Evolutionary conservation across 2,113 vertebrate species (phyloP), one percentile per base, ranked within the genome.

Genomic region (Speoplatyrhinus poulsoni): DNA sequence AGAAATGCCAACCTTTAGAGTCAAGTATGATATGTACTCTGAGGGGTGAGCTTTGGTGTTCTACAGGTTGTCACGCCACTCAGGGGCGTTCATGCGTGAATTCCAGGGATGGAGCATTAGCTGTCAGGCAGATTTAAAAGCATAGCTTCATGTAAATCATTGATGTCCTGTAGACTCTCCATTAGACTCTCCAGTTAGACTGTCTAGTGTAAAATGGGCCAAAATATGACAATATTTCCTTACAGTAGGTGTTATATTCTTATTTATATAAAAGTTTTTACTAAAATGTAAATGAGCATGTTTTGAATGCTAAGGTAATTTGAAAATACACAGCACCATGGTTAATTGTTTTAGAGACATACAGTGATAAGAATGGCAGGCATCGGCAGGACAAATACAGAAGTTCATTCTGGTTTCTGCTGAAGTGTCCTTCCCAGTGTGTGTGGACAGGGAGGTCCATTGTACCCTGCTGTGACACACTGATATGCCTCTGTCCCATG

Each of bases 131-230:
- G 69, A 83, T 41, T 80, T 69, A 76, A 76, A 79, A 80, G 12
- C 86, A 83, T 82, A 65, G 62, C 73, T 64, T 76, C 82, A 84
- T 69, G 80, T 85, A 80, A 87, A 74, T 91, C 78, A 86, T 82
- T 86, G 74, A 82, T 70, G 49, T 70, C 8, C 36, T 72, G 65
- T 57, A 62, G 72, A 62, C 36, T 57, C 17, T 62, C 12, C 9
- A n/a, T 61, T 57, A 62, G 69, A 62, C 36, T 57, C 17, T 62
- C 12, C 9, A n/a, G 11, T 52, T 62, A 10, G 64, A 46, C 50
- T 59, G 32, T 50, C 36, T 70, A 32, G 73, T 17, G 3, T 49
- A 12, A 56, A 46, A 50, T 53, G 60, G 26, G 32, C 46, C 32
- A 15, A 56, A 41, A n/a, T 53, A 50, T 10, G 3, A 12, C 11